These are phyloP conservation scores for Harpagoxenus sublaevis DNA, from an alignment of 2,888 invertebrate genomes.

Conservation along the genomic window DNA sequence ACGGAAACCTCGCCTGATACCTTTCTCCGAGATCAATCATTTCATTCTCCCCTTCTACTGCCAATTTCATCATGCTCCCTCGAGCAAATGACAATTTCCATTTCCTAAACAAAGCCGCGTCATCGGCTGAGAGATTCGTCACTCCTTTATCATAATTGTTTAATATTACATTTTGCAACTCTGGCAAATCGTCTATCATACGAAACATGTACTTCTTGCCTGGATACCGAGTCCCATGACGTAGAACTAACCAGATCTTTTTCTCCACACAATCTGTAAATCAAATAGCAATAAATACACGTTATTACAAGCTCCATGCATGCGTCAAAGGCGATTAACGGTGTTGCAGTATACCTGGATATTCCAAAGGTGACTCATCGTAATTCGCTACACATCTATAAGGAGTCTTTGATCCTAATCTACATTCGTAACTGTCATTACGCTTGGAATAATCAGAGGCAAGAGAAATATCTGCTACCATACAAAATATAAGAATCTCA, in stretches of 20 bases:
- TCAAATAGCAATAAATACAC: neutral
- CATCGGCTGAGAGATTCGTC: conserved; percentile 86
- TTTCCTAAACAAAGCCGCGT: conserved; percentile 86
- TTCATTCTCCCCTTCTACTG: conserved; percentile 92
- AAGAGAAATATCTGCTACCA: conserved; percentile 13
- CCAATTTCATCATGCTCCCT: conserved; percentile 89
- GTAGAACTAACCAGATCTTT: conserved; percentile 92
- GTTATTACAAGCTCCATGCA: neutral
- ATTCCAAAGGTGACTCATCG: conserved; percentile 88
- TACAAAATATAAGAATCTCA: conserved; percentile 51
- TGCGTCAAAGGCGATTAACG: neutral
- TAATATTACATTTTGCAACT: conserved; percentile 88
- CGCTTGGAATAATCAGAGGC: conserved; percentile 50
- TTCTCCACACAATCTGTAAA: conserved; percentile 88
- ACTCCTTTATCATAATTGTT: conserved; percentile 86
- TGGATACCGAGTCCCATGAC: conserved; percentile 94
- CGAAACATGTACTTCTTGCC: conserved; percentile 87
- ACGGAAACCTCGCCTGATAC: conserved; percentile 91
- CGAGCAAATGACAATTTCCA: conserved; percentile 88
- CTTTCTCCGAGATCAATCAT: conserved; percentile 91
- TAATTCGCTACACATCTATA: conserved; percentile 91
- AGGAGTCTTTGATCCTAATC: conserved; percentile 91
- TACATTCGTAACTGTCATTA: conserved; percentile 81
- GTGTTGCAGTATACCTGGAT: conserved; percentile 86
- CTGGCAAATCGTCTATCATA: conserved; percentile 87